Evolutionary conservation across 2,797 vertebrate genomes (phyloP).

Genomic region (Lutjanus argentimaculatus): DNA sequence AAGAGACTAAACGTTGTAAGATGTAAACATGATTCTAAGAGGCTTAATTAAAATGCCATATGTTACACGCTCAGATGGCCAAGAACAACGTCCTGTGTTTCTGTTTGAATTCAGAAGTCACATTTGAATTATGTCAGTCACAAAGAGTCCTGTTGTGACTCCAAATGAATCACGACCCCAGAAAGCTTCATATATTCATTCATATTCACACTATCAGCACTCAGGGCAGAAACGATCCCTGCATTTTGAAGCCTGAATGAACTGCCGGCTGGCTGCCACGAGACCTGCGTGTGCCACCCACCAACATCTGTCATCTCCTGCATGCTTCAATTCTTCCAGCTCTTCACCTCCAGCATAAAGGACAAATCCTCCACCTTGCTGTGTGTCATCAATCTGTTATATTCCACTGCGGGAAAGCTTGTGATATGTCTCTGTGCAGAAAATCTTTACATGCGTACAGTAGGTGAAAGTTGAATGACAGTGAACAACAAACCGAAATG

Average conservation of each 20-base stretch:
- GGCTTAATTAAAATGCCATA: constrained; percentile 16
- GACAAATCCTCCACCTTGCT: constrained; percentile 38
- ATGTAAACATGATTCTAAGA: constrained; percentile 21
- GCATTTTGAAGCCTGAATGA: constrained; percentile 44
- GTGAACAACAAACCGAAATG: background rate
- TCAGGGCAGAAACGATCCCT: constrained; percentile 29
- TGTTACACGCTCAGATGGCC: background rate
- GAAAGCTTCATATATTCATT: constrained; percentile 31
- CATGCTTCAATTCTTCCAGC: constrained; percentile 27
- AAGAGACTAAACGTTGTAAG: constrained; percentile 3
- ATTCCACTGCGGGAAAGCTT: background rate
- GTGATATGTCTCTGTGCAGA: background rate
- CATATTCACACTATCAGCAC: constrained; percentile 36
- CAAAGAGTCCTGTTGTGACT: constrained; percentile 7
- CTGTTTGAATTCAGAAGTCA: constrained; percentile 2
- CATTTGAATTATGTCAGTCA: constrained; percentile 12
- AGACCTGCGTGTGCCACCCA: constrained; percentile 55
- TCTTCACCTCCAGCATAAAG: constrained; percentile 17
- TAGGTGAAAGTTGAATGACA: background rate
- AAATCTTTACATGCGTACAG: background rate
- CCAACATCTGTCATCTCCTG: constrained; percentile 64
- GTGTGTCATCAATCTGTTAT: constrained; percentile 1
- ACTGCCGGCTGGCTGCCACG: constrained; percentile 13
- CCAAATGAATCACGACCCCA: constrained; percentile 24
- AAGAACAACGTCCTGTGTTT: constrained; percentile 16